phyloP scores from a whole-genome alignment of 2,113 vertebrate genomes.

The Lagopus leucura region DNA sequence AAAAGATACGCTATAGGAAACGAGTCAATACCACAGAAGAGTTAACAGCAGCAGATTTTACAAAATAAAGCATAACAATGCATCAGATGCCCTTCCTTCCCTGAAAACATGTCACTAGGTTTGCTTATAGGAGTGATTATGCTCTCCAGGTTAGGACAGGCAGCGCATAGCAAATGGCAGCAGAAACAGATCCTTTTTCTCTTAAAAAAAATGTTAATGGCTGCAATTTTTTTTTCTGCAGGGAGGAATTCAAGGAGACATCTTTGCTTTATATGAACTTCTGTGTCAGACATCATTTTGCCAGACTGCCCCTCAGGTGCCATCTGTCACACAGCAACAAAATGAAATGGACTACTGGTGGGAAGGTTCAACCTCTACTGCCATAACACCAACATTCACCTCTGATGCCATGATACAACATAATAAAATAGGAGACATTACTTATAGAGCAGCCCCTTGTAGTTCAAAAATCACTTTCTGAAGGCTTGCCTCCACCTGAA shows the following conservation, averaged over 20 bases:
- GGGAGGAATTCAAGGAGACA: too few species aligned
- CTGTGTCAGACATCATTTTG: too few species aligned
- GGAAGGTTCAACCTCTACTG: too few species aligned
- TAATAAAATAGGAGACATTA: too few species aligned
- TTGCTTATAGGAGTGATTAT: not conserved
- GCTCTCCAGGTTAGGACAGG: not conserved
- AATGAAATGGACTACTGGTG: too few species aligned
- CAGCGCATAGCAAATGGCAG: not conserved
- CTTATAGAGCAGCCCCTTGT: too few species aligned
- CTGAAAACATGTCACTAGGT: not conserved
- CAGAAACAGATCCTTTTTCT: accelerated
- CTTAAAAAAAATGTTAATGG: not conserved
- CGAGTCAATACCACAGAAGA: not conserved
- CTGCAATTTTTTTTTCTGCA: too few species aligned
- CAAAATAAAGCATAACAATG: not conserved
- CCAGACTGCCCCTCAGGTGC: too few species aligned
- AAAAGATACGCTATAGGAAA: not conserved
- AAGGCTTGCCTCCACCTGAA: not conserved
- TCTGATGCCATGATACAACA: too few species aligned
- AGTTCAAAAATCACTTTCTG: not conserved
- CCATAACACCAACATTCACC: too few species aligned
- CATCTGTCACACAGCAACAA: too few species aligned
- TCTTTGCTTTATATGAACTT: too few species aligned
- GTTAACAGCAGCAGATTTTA: not conserved
- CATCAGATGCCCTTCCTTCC: not conserved